Conservation (phyloP, 2,113 vertebrate species). For the Seriola dumerili region DNA sequence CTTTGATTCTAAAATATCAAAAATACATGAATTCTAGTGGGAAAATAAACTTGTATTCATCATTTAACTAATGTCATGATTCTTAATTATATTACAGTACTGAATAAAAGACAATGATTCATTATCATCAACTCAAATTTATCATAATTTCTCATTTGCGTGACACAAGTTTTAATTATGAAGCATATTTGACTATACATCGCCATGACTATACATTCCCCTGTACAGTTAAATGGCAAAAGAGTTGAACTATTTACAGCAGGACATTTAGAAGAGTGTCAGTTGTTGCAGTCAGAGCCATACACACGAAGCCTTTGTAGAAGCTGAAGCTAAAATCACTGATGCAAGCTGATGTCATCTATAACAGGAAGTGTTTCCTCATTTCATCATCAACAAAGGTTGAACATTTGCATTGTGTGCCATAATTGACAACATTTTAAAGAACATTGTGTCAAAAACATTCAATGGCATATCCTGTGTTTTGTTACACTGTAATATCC, state of each 20-base stretch:
- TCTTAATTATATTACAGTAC: constrained; percentile 8
- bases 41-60: constrained; percentile 19
- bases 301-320: not conserved
- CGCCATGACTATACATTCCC: constrained; percentile 19
- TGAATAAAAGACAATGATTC: constrained; percentile 26
- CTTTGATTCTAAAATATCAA: constrained; percentile 3
- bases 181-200: constrained; percentile 14
- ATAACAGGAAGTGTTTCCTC: not conserved
- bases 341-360: no score
- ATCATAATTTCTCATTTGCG: not conserved
- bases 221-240: constrained; percentile 35
- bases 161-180: constrained; percentile 1
- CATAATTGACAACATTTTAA: not conserved
- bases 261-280: not conserved
- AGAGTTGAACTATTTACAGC: constrained; percentile 32
- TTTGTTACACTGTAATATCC: not conserved
- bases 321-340: not conserved
- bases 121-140: not conserved
- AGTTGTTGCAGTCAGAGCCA: constrained; percentile 15
- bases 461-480: not conserved
- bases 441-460: not conserved
- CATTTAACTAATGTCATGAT: not conserved
- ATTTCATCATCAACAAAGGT: not conserved
- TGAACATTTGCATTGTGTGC: not conserved
- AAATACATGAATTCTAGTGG: not conserved